phyloP scores from a whole-genome alignment of 2,797 vertebrate genomes.

The Anolis apletophallus region DNA sequence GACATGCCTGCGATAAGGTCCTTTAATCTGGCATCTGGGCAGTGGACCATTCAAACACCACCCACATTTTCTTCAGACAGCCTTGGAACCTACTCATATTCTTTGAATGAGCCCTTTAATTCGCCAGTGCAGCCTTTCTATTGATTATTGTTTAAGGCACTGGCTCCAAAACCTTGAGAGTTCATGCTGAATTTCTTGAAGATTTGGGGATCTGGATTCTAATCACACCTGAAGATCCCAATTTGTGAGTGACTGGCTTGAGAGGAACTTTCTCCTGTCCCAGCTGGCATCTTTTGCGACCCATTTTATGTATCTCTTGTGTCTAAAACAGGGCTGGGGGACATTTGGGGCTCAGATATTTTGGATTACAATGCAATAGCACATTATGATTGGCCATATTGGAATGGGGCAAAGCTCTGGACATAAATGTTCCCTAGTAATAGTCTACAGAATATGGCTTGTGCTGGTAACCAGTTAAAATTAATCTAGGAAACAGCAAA shows the following conservation, averaged over 20 bases:
- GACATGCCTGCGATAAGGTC: background rate
- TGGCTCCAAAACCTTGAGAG: no score
- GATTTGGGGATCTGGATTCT: no score
- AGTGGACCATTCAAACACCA: background rate
- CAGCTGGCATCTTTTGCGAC: background rate
- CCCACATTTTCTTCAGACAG: background rate
- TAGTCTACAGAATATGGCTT: background rate
- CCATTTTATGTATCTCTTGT: background rate
- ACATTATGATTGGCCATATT: background rate
- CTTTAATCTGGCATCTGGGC: background rate
- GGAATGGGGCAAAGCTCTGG: background rate
- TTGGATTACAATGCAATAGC: background rate
- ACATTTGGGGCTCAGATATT: background rate
- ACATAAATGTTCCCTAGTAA: no score
- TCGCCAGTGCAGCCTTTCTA: background rate
- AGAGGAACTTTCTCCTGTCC: background rate
- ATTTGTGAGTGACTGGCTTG: no score
- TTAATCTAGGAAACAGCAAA: no score
- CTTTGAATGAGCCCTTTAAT: background rate
- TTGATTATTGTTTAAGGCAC: no score
- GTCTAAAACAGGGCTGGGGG: background rate
- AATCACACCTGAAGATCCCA: no score
- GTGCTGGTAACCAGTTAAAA: background rate
- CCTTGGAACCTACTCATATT: background rate
- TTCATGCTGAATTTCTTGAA: no score